Evolutionary conservation across 35 echinoderm and acorn worm genomes (phyloP), one percentile per base, ranked within the genome.

Genomic region (Ophioderma brevispina): DNA sequence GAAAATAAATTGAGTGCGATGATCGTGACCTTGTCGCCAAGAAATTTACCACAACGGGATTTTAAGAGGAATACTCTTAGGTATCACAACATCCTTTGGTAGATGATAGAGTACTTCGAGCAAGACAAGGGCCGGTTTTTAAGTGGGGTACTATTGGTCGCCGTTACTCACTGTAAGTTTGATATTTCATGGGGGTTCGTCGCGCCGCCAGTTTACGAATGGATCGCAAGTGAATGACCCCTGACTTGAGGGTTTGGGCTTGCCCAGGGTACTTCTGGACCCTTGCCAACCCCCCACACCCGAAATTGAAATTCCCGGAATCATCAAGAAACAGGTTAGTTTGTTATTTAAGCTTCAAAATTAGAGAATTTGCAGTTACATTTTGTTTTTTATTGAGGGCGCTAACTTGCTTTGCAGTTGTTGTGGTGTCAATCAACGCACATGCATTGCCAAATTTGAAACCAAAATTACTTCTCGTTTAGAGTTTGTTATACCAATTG

Each of bases 101-200:
- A 75, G 40, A 38, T 78, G 4, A 25, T 70, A 15, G 2, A 3
- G 6, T 70, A 2, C 4, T 70, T 70, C 59, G 77, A 33, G 13
- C 39, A 23, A 17, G 39, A 46, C 38, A 78, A 78, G 76, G 77
- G 36, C 30, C 36, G 32, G 33, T 87, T 78, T 87, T 78, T 78
- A 36, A 32, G 85, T 31, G 33, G 39, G 64, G 41, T 87, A 70
- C 75, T 75, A 78, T 82, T 49, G 55, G 64, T 79, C 36, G 31
- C 36, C 39, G 43, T 76, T 33, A 14, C 64, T 33, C 64, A 15
- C 10, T 31, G 0, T 39, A 76, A 70, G 41, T 87, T 18, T n/a
- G n/a, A 59, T 86, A 46, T 96, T 96, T 91, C 89, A 96, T n/a
- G n/a, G n/a, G n/a, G n/a, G n/a, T n/a, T 96, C 93, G 92, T 96